Evolutionary conservation across 2,888 invertebrate genomes (phyloP), one percentile per base, ranked within the genome.

Genomic region (Archips crataeganus): DNA sequence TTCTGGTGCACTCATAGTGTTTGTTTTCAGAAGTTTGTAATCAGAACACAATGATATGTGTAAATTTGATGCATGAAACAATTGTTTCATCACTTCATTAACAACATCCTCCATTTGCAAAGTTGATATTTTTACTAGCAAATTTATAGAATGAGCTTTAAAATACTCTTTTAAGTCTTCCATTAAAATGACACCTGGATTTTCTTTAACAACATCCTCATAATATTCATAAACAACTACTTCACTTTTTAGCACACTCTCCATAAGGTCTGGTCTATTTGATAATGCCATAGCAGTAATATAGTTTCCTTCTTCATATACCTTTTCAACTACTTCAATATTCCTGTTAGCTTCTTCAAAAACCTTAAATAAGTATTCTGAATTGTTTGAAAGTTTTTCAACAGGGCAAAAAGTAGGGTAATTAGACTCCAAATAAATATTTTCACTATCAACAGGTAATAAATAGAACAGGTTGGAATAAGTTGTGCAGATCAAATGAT

Each of bases 401-500:
- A 86, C 88, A 1, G 89, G 69, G 73, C 79, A 86, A 76, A 39
- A 60, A 6, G n/a, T 39, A 2, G 9, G 2, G n/a, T 60, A 39
- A 36, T 77, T 70, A 10, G 75, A 47, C 74, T 82, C 82, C 11
- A 87, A 32, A 78, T 84, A 90, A 5, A 81, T 80, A 5, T 72
- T 69, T 0, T 84, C 78, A 78, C 88, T 78, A 66, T 89, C 84
- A 42, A 88, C 61, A 2, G 80, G 71, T 73, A 93, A 85, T 75
- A 79, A 81, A 75, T 93, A 92, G 54, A 92, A 79, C 15, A 89
- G 75, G 71, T 91, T 86, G 9, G 79, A 80, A 71, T 81, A 94
- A 73, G 93, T 90, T 2, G 90, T 89, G 76, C 92, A 92, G 32
- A 94, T 79, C 6, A 94, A 78, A 79, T 83, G 79, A 68, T 90